Evolutionary conservation across 2,797 vertebrate genomes (phyloP).

Genomic region (Pitangus sulphuratus): DNA sequence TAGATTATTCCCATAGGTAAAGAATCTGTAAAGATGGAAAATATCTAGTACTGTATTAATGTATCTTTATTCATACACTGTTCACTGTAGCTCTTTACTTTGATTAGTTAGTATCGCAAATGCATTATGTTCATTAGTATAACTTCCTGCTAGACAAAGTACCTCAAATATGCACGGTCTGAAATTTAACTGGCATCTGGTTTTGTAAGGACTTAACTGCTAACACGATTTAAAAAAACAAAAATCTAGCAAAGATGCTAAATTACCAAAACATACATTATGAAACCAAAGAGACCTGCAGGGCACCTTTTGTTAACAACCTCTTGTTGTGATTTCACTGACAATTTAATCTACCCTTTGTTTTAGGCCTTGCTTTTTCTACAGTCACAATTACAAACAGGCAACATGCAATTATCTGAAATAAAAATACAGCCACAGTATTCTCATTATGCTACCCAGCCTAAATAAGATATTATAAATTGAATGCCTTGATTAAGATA

Average conservation of each 20-base stretch:
- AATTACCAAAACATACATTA: neutral
- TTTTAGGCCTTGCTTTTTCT: constrained; percentile 18
- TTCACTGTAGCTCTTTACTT: neutral
- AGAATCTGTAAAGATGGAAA: neutral
- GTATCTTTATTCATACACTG: neutral
- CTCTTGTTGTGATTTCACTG: constrained; percentile 9
- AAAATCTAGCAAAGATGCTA: neutral
- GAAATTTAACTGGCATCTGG: neutral
- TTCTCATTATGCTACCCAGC: constrained; percentile 23
- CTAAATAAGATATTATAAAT: neutral
- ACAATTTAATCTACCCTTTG: constrained; percentile 36
- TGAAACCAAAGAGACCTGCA: neutral
- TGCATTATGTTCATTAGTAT: neutral
- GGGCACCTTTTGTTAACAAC: constrained; percentile 28
- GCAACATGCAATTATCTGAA: constrained; percentile 51
- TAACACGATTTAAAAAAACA: neutral
- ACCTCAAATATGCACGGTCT: neutral
- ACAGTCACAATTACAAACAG: constrained; percentile 28
- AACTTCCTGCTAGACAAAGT: neutral
- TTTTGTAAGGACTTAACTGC: neutral
- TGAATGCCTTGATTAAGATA: constrained; percentile 14
- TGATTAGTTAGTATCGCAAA: neutral
- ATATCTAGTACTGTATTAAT: neutral
- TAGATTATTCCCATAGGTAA: neutral
- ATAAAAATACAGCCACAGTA: constrained; percentile 25